These are phyloP conservation scores for Dendrolimus punctatus DNA, from an alignment of 1,140 invertebrate genomes.

Conservation along the genomic window DNA sequence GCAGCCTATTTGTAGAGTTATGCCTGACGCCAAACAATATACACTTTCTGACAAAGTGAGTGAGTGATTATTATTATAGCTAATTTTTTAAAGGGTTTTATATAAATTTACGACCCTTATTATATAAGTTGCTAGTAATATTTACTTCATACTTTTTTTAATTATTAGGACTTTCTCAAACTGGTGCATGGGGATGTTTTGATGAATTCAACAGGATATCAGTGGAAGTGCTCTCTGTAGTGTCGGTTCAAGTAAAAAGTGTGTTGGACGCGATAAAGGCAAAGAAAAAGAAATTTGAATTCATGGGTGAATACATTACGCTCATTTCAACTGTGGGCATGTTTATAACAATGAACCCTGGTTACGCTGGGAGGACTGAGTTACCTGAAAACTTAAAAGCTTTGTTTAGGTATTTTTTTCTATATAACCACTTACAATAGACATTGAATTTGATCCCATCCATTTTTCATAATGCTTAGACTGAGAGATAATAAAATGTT, in stretches of 20 bases:
- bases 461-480: no score
- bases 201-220: conserved; percentile 97
- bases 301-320: conserved; percentile 86
- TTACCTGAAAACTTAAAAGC: conserved; percentile 88
- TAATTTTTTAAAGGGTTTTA: no score
- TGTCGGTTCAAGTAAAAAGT: conserved; percentile 88
- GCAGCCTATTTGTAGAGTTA: no score
- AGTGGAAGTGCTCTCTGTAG: conserved; percentile 93
- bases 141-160: not conserved
- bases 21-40: no score
- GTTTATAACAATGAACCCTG: conserved; percentile 97
- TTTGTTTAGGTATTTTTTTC: conserved; percentile 71
- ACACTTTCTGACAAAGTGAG: no score
- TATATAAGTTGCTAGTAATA: no score
- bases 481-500: no score
- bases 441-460: no score
- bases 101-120: no score
- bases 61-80: no score
- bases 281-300: conserved; percentile 85
- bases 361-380: conserved; percentile 89
- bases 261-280: conserved; percentile 90
- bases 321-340: conserved; percentile 88
- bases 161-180: conserved; percentile 82
- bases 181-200: conserved; percentile 96
- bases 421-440: no score